These are phyloP conservation scores for Lepilemur ruficaudatus DNA, from an alignment of 2,797 vertebrate species.

Conservation along the genomic window DNA sequence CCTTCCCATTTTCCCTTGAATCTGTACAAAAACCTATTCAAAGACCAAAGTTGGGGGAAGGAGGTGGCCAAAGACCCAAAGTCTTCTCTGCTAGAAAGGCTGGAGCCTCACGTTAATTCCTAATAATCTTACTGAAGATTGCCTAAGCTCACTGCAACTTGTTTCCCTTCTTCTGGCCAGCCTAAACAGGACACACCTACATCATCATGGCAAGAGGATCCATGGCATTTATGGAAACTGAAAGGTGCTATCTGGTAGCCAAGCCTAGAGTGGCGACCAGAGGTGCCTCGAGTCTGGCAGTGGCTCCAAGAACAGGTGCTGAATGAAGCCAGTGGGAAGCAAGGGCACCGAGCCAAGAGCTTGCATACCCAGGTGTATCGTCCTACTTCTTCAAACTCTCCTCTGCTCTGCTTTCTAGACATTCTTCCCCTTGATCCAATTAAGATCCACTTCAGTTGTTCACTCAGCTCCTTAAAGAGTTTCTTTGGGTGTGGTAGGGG, in stretches of 20 bases:
- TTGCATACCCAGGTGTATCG: fast-evolving
- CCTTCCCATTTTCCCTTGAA: background rate
- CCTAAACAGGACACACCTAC: background rate
- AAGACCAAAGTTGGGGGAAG: background rate
- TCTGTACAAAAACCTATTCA: background rate
- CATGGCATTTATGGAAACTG: fast-evolving
- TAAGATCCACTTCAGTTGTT: background rate
- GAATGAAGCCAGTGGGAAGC: background rate
- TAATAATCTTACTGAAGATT: background rate
- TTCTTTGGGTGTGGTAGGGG: no score
- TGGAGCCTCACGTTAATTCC: fast-evolving
- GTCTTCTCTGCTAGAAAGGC: background rate
- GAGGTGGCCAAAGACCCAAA: background rate
- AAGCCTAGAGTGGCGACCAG: background rate
- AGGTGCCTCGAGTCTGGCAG: background rate
- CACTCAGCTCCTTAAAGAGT: background rate
- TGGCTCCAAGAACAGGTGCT: background rate
- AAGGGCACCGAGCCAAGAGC: background rate
- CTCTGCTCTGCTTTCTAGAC: background rate
- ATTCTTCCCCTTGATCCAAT: background rate
- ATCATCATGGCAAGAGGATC: no score
- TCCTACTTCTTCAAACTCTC: background rate
- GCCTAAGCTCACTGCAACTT: background rate
- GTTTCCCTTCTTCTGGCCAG: background rate
- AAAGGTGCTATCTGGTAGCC: background rate